These are phyloP conservation scores for Rhinella marina DNA, from an alignment of 2,797 vertebrate genomes.

Conservation along the genomic window DNA sequence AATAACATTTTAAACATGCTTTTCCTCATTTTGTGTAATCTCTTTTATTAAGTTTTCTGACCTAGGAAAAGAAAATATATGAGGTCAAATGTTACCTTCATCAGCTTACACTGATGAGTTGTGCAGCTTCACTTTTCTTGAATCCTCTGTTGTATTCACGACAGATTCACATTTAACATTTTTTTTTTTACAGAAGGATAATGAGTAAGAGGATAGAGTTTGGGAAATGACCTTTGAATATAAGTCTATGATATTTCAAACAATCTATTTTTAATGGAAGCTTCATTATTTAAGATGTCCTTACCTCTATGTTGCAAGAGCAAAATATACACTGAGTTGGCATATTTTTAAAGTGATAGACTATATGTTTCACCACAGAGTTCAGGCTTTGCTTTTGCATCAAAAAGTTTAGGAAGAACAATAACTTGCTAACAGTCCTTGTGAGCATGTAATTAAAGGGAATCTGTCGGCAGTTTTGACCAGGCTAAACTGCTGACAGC, in stretches of 20 bases:
- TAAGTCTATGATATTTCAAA: constrained; percentile 45
- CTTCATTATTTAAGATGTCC: constrained; percentile 39
- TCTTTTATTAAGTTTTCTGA: constrained; percentile 7
- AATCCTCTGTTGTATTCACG: constrained; percentile 6
- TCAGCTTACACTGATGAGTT: background rate
- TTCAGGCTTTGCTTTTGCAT: background rate
- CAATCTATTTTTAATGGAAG: constrained; percentile 45
- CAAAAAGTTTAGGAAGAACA: background rate
- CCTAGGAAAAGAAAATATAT: background rate
- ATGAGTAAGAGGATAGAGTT: constrained; percentile 1
- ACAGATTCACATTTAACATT: background rate
- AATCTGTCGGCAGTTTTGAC: background rate
- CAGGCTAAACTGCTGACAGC: background rate
- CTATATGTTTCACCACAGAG: background rate
- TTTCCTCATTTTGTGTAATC: background rate
- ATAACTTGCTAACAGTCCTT: background rate
- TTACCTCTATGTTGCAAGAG: background rate
- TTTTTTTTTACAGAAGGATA: constrained; percentile 11
- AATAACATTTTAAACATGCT: background rate
- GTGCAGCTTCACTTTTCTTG: background rate
- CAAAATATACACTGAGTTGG: background rate
- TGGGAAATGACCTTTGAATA: constrained; percentile 44
- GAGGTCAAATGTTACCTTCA: background rate
- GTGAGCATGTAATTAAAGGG: background rate
- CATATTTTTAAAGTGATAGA: background rate